Evolutionary conservation across 2,888 invertebrate genomes (phyloP).

Genomic region (Neria commutata): DNA sequence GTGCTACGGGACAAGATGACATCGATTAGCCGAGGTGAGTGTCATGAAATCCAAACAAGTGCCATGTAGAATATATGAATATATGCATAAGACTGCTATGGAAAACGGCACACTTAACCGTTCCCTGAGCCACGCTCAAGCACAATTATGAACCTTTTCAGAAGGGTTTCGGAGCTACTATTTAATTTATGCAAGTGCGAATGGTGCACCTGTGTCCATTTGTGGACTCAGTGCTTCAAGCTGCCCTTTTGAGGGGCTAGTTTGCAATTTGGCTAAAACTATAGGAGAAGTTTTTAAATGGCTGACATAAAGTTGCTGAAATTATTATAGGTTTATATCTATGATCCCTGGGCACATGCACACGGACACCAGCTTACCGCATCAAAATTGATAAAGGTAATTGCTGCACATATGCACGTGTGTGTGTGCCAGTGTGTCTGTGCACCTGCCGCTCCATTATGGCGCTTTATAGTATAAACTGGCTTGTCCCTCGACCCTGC

Average conservation of each 20-base stretch:
- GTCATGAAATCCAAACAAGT: background rate
- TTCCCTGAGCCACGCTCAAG: too few species aligned
- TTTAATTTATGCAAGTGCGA: too few species aligned
- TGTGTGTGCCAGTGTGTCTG: too few species aligned
- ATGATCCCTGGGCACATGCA: background rate
- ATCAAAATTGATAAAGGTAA: background rate
- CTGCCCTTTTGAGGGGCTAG: too few species aligned
- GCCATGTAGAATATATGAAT: background rate
- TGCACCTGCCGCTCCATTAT: background rate
- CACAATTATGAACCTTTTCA: too few species aligned
- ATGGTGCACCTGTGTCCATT: too few species aligned
- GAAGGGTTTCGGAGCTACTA: too few species aligned
- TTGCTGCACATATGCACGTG: background rate
- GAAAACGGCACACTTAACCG: too few species aligned
- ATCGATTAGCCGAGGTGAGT: conserved; percentile 94
- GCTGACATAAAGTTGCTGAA: background rate
- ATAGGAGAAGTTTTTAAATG: too few species aligned
- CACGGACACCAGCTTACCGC: background rate
- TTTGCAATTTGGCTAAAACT: too few species aligned
- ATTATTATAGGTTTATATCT: background rate
- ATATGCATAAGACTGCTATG: too few species aligned
- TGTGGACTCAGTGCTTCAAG: too few species aligned
- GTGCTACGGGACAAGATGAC: conserved; percentile 97
- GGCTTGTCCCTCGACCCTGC: background rate
- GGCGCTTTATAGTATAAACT: background rate